Evolutionary conservation across 1,140 invertebrate species (phyloP), one percentile per base, ranked within the genome.

Genomic region (Lithobius niger): DNA sequence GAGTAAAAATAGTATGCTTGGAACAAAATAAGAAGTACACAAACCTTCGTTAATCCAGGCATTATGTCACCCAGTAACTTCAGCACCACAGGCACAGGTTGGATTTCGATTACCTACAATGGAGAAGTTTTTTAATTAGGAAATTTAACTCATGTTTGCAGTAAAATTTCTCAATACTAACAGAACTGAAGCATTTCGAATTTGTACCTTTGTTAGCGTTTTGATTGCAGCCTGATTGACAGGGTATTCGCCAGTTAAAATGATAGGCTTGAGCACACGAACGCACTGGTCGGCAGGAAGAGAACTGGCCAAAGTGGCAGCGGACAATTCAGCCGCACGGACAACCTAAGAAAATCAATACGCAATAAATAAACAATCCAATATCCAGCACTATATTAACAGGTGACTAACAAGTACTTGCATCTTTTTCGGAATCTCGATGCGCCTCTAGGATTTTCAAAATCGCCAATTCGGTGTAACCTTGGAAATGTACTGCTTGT

Each of bases 141-240:
- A n/a, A n/a, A n/a, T n/a, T n/a, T n/a, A n/a, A n/a, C n/a, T n/a
- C n/a, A n/a, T n/a, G n/a, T n/a, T n/a, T n/a, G n/a, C n/a, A n/a
- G n/a, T n/a, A n/a, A n/a, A n/a, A n/a, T n/a, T n/a, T n/a, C n/a
- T n/a, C n/a, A n/a, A n/a, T n/a, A n/a, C n/a, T n/a, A n/a, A n/a
- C n/a, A n/a, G n/a, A n/a, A n/a, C n/a, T n/a, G n/a, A n/a, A n/a
- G n/a, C n/a, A n/a, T n/a, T n/a, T n/a, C n/a, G n/a, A n/a, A 47
- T 22, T 47, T 21, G 79, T 18, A 93, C 78, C 71, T 89, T 88
- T 0, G 84, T 86, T 51, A 95, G 75, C 77, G 94, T 88, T 76
- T 96, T 96, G 24, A 97, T 85, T 45, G 90, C 90, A 59, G 86
- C 89, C 65, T 91, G 78, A 65, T 90, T 89, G 57, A 84, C 78